phyloP scores from a whole-genome alignment of 2,888 invertebrate species.

The Metopia argyrocephala region DNA sequence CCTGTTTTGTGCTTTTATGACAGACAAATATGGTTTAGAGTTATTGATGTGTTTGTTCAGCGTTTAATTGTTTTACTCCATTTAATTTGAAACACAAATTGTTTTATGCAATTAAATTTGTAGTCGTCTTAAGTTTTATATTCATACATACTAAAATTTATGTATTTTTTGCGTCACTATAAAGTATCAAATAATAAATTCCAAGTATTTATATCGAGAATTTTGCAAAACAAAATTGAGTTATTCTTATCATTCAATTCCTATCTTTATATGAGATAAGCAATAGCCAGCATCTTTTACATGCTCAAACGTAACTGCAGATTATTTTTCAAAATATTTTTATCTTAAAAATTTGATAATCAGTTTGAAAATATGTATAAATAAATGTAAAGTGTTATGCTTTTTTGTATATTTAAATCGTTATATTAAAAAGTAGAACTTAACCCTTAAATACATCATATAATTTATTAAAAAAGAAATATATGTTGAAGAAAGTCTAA shows the following conservation, averaged over 20 bases:
- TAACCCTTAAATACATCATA: too few species aligned
- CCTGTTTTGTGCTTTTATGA: background rate
- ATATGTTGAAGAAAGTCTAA: too few species aligned
- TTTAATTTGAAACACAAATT: conserved; percentile 32
- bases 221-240: conserved; percentile 33
- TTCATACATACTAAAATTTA: conserved; percentile 25
- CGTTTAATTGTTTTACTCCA: conserved; percentile 35
- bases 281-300: conserved; percentile 57
- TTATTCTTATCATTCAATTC: conserved; percentile 44
- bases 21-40: background rate
- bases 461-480: too few species aligned
- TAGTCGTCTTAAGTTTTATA: conserved; percentile 28
- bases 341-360: conserved; percentile 51
- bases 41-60: background rate
- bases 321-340: conserved; percentile 18
- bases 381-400: background rate
- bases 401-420: background rate
- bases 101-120: conserved; percentile 38
- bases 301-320: conserved; percentile 41
- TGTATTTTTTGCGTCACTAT: conserved; percentile 37
- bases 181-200: conserved; percentile 23
- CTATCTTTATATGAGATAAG: conserved; percentile 51
- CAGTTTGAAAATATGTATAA: conserved; percentile 15
- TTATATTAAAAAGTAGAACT: too few species aligned
- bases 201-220: conserved; percentile 1